These are phyloP conservation scores for Caloenas nicobarica DNA, from an alignment of 2,113 vertebrate species.

Conservation along the genomic window DNA sequence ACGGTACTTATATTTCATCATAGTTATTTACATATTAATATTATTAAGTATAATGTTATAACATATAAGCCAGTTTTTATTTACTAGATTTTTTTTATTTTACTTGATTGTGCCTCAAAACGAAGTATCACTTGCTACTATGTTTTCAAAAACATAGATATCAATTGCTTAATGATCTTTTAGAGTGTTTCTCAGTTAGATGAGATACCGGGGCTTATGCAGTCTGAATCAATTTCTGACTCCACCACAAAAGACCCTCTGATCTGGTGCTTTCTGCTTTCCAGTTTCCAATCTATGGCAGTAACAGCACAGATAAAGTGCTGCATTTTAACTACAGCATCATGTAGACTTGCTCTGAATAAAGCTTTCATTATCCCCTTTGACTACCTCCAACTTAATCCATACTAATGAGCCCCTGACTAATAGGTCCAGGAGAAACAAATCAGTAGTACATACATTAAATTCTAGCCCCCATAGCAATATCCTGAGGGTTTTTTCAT, in stretches of 20 bases:
- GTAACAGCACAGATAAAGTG: background rate
- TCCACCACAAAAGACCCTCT: background rate
- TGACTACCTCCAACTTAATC: background rate
- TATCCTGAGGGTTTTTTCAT: background rate
- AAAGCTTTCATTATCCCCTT: background rate
- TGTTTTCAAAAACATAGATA: background rate
- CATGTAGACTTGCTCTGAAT: background rate
- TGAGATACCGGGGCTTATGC: background rate
- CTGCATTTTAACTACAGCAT: conserved; percentile 15
- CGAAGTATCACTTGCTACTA: background rate
- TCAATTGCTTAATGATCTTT: background rate
- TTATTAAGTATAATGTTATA: background rate
- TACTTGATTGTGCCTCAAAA: background rate
- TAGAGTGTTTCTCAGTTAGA: background rate
- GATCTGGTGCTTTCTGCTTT: background rate
- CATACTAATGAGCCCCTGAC: background rate
- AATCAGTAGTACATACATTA: background rate
- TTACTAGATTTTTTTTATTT: background rate
- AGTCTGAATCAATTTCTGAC: background rate
- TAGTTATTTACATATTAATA: background rate
- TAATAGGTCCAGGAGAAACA: background rate
- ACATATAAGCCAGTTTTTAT: background rate
- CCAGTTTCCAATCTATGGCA: background rate
- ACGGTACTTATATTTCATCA: background rate
- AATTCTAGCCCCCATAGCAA: background rate